Base-by-base conservation (phyloP, 2,113 vertebrate species). In the Sakesphorus luctuosus region DNA sequence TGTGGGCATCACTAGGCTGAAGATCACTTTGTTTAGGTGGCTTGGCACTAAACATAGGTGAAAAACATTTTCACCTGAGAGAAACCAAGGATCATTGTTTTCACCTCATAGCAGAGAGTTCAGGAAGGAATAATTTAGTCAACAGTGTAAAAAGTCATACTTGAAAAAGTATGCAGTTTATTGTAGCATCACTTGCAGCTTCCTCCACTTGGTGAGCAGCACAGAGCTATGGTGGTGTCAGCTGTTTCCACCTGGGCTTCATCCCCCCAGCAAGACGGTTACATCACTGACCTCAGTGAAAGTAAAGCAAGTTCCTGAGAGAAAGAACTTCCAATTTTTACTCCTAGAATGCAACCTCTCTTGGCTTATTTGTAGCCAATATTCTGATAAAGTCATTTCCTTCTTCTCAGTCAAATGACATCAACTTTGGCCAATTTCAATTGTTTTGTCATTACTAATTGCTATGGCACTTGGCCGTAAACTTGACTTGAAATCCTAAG, bases 351-450 rank as follows among this genome's bases (percentile, higher is more conserved):
- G 88, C 79, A 93, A 62, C 8, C 6, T 61, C 35, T 74, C 36
- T 72, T 40, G 17, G 36, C 67, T 95, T 84, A 77, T 81, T 96
- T 93, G 91, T 95, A 91, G 91, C 89, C 87, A 93, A 93, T 95
- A 85, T 94, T 92, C 94, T 95, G 91, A 95, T 92, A 94, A 96
- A 90, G 76, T 91, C 1, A 95, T 95, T 97, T 96, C 92, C 90
- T 94, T 87, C 72, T 95, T 73, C 63, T 91, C 1, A 0, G 80
- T 93, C 73, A 87, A 93, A 38, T 90, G 75, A 91, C 86, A 88
- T 76, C 0, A 0, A 83, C 75, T 88, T 93, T 59, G 55, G 73
- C 56, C 36, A 81, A 78, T 94, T 93, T 78, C 93, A 95, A 75
- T 93, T 97, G 93, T 95, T 97, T 56, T 93, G 95, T 87, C 68